Evolutionary conservation across 1,140 invertebrate species (phyloP).

Genomic region (Orchestia grillus): DNA sequence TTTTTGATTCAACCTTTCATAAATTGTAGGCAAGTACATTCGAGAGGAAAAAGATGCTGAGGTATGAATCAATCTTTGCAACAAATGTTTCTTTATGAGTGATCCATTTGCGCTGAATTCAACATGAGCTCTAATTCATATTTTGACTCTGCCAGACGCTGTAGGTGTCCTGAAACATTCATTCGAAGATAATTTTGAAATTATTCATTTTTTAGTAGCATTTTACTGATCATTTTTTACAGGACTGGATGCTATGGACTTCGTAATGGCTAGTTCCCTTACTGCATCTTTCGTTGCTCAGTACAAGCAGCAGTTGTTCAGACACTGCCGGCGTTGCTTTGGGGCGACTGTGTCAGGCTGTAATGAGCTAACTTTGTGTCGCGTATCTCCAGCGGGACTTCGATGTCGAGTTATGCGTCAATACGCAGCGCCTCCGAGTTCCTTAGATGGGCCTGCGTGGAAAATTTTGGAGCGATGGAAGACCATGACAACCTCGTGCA

Average conservation of each 20-base stretch:
- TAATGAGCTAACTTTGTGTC: constrained; percentile 45
- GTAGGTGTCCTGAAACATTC: not conserved
- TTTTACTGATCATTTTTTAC: not conserved
- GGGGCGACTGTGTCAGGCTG: not conserved
- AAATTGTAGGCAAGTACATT: too few species aligned
- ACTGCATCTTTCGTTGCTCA: not conserved
- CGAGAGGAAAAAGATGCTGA: not conserved
- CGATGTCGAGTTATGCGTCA: not conserved
- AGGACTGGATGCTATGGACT: not conserved
- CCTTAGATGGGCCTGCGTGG: not conserved
- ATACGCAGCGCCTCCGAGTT: not conserved
- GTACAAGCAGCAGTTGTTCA: not conserved
- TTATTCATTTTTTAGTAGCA: not conserved
- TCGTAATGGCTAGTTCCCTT: not conserved
- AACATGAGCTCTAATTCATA: too few species aligned
- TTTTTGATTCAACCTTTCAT: too few species aligned
- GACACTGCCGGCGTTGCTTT: not conserved
- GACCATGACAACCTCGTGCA: not conserved
- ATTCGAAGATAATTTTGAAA: not conserved
- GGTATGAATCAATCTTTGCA: not conserved
- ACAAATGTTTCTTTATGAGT: too few species aligned
- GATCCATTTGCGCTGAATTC: too few species aligned
- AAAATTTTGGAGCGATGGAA: not conserved
- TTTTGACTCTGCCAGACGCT: too few species aligned
- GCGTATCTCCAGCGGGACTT: constrained; percentile 22